Evolutionary conservation across 1,140 invertebrate genomes (phyloP).

Genomic region (Psilanteris sp.): DNA sequence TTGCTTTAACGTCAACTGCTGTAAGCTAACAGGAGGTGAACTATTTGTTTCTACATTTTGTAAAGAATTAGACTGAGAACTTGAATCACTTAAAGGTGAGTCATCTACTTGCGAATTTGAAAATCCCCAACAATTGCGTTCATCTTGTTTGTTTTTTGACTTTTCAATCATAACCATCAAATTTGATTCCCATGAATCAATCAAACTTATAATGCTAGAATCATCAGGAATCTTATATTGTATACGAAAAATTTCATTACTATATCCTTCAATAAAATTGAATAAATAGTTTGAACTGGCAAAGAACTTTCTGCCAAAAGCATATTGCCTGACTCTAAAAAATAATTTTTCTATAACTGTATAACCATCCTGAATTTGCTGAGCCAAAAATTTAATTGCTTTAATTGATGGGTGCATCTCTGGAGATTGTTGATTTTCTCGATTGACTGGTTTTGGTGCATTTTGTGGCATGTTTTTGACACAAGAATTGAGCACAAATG

Average conservation of each 20-base stretch:
- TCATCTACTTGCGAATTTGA: constrained; percentile 57
- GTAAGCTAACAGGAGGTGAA: constrained; percentile 73
- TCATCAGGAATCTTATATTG: too few species aligned
- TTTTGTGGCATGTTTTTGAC: constrained; percentile 24
- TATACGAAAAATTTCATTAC: too few species aligned
- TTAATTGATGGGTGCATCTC: not conserved
- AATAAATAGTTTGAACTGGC: too few species aligned
- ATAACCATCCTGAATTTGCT: constrained; percentile 22
- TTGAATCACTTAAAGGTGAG: constrained; percentile 64
- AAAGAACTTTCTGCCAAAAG: too few species aligned
- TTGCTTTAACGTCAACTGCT: constrained; percentile 89
- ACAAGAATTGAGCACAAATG: constrained; percentile 39
- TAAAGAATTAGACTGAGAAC: constrained; percentile 64
- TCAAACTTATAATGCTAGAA: too few species aligned
- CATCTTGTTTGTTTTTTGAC: too few species aligned
- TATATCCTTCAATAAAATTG: too few species aligned
- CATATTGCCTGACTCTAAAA: too few species aligned
- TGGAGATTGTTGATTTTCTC: constrained; percentile 12
- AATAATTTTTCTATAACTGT: constrained; percentile 18
- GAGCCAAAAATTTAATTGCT: constrained; percentile 18
- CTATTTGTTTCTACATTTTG: constrained; percentile 56
- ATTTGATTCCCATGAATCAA: too few species aligned
- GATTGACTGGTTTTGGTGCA: constrained; percentile 25
- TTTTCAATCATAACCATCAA: too few species aligned
- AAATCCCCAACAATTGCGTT: too few species aligned